phyloP scores from a whole-genome alignment of 2,888 invertebrate species.

The Fragum sueziense region DNA sequence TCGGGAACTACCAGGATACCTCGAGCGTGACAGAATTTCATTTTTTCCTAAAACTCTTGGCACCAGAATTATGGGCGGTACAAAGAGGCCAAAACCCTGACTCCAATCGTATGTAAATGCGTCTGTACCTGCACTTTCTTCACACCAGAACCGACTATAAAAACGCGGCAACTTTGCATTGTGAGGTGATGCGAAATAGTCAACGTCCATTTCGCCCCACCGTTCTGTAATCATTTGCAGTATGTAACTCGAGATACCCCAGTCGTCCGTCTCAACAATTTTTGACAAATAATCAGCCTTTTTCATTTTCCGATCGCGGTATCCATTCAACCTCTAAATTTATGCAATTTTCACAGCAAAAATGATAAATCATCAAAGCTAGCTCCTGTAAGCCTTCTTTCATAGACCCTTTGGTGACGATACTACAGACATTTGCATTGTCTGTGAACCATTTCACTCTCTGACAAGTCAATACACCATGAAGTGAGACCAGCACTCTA shows the following conservation, averaged over 20 bases:
- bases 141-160: background rate
- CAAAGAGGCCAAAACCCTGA: background rate
- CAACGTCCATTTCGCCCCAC: too few species aligned
- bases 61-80: background rate
- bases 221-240: background rate
- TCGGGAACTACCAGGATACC: background rate
- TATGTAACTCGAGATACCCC: too few species aligned
- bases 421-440: slow-evolving; percentile 24
- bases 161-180: background rate
- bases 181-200: too few species aligned
- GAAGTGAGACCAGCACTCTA: slow-evolving; percentile 15
- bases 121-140: background rate
- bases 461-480: background rate
- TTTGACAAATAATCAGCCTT: too few species aligned
- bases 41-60: background rate
- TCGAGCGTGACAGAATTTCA: background rate
- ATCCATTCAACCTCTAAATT: too few species aligned
- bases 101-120: too few species aligned
- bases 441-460: slow-evolving; percentile 26
- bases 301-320: too few species aligned
- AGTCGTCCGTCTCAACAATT: too few species aligned
- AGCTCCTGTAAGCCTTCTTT: too few species aligned
- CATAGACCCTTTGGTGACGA: slow-evolving; percentile 18
- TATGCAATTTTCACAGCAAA: too few species aligned
- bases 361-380: too few species aligned